Percentiles rank a stretch among this genome's conserved stretches.
Conservation (phyloP, 2,888 invertebrate species). For the Punctoribates punctum region DNA sequence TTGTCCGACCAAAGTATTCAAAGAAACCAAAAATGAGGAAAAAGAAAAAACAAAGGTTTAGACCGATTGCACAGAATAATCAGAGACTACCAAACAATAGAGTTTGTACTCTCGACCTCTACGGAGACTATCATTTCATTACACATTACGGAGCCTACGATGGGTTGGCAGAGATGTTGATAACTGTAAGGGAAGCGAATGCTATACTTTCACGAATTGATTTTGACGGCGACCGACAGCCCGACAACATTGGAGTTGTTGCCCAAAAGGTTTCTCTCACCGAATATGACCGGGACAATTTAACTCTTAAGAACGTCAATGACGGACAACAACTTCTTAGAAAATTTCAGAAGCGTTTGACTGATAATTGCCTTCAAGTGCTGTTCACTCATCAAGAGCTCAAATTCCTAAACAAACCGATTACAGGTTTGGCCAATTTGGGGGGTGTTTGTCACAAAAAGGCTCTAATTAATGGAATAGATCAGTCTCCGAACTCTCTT, state of each 20-base stretch:
- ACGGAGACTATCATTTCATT: background rate
- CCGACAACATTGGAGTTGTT: background rate
- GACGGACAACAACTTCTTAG: background rate
- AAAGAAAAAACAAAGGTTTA: background rate
- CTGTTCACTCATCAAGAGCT: conserved; percentile 11
- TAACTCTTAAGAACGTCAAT: background rate
- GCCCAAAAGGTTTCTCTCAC: background rate
- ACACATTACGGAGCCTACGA: background rate
- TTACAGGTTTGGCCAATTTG: conserved; percentile 18
- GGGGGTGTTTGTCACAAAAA: background rate
- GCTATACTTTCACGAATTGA: background rate
- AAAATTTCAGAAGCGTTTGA: background rate
- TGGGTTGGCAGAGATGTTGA: conserved; percentile 14
- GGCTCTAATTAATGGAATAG: background rate
- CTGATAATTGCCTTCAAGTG: background rate
- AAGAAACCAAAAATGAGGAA: background rate
- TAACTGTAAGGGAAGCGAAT: conserved; percentile 6
- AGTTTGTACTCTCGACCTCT: conserved; percentile 9
- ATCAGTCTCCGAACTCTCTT: background rate
- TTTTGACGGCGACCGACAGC: background rate
- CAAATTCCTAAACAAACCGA: background rate
- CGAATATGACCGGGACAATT: background rate
- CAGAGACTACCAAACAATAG: background rate
- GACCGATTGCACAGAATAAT: background rate
- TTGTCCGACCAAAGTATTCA: background rate